Conservation (phyloP, 2,797 vertebrate genomes). For the Hippopotamyrus pictus region DNA sequence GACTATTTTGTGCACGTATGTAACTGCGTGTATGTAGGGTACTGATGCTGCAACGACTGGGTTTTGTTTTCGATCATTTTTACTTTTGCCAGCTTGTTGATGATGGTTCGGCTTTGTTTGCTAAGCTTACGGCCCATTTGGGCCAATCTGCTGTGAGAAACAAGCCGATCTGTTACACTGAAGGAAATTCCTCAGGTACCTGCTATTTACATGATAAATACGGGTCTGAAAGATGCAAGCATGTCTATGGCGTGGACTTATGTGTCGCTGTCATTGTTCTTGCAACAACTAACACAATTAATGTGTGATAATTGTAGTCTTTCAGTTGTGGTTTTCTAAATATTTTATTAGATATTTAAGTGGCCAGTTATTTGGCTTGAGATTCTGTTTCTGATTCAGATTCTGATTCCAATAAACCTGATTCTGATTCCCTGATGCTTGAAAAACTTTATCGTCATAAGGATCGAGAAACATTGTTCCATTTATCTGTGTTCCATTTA, state of each 20-base stretch:
- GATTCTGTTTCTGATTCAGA: neutral
- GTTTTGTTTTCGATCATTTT: neutral
- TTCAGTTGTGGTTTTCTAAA: neutral
- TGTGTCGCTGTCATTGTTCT: neutral
- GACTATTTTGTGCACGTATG: neutral
- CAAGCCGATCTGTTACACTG: neutral
- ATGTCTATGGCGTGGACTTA: neutral
- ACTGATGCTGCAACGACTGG: neutral
- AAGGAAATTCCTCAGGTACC: neutral
- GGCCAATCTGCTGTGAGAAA: neutral
- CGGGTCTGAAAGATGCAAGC: neutral
- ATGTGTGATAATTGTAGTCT: neutral
- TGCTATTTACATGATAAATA: neutral
- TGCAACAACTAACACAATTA: neutral
- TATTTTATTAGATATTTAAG: neutral
- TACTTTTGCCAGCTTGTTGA: neutral
- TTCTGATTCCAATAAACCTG: neutral
- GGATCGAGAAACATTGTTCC: neutral
- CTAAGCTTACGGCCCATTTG: neutral
- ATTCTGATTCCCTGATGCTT: neutral
- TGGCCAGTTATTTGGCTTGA: neutral
- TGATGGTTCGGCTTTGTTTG: neutral
- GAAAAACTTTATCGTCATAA: neutral
- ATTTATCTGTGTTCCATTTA: neutral
- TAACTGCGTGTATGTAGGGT: neutral